Evolutionary conservation across 2,797 vertebrate genomes (phyloP).

Genomic region (Morelia viridis): DNA sequence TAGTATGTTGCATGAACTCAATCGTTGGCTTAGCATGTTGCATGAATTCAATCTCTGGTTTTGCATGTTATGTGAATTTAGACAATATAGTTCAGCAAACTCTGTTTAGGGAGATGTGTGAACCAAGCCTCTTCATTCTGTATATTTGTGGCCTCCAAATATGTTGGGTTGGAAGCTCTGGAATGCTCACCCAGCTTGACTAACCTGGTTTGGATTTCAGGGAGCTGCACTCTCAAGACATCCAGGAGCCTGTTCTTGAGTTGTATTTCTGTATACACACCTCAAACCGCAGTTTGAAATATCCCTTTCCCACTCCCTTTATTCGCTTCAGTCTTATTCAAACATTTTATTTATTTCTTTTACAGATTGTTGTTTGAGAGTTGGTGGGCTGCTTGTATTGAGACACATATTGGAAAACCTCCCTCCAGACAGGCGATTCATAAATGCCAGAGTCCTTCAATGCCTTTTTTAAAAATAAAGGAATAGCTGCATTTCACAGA

Average conservation of each 20-base stretch:
- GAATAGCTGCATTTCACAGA: constrained; percentile 52
- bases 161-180: background rate
- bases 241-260: background rate
- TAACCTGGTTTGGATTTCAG: background rate
- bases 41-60: background rate
- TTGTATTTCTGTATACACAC: background rate
- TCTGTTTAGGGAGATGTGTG: background rate
- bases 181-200: background rate
- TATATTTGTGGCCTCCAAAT: background rate
- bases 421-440: constrained; percentile 24
- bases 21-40: background rate
- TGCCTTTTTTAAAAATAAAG: constrained; percentile 27
- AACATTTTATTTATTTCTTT: background rate
- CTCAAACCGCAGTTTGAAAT: background rate
- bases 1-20: background rate
- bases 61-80: background rate
- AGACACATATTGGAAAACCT: constrained; percentile 45
- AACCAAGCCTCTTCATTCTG: background rate
- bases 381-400: constrained; percentile 44
- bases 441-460: constrained; percentile 21
- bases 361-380: background rate
- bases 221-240: background rate
- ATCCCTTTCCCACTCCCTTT: background rate
- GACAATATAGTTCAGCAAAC: background rate
- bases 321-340: background rate